Percentiles rank a stretch among this genome's conserved stretches.
Conservation (phyloP, 2,888 invertebrate genomes). For the Arge pagana region DNA sequence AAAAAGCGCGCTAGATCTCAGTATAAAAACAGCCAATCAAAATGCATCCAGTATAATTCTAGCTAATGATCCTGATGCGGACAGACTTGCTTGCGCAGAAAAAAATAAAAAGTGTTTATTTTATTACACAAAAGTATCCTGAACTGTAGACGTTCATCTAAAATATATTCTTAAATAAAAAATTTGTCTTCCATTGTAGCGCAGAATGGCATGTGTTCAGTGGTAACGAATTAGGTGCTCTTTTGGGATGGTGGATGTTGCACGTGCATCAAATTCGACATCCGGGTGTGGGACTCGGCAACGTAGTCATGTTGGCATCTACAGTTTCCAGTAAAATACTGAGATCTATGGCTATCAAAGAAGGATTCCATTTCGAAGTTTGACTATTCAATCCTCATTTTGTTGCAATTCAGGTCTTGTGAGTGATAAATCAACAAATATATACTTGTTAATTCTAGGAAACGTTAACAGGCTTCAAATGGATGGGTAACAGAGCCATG, state of each 20-base stretch:
- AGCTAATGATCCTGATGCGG: constrained; percentile 99
- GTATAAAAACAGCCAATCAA: constrained; percentile 77
- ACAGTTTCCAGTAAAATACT: constrained; percentile 97
- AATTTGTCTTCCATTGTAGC: constrained; percentile 52
- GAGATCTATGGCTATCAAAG: constrained; percentile 75
- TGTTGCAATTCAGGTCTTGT: background rate
- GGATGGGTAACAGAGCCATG: constrained; percentile 93
- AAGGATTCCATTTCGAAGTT: constrained; percentile 75
- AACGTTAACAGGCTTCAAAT: constrained; percentile 98
- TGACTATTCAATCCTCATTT: constrained; percentile 9
- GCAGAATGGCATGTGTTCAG: constrained; percentile 86
- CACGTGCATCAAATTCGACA: constrained; percentile 63
- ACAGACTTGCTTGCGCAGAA: constrained; percentile 88
- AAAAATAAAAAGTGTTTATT: constrained; percentile 66
- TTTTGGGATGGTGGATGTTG: constrained; percentile 94
- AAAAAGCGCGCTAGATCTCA: constrained; percentile 74
- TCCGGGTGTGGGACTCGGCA: constrained; percentile 59
- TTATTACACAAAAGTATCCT: constrained; percentile 5
- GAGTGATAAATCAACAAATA: constrained; percentile 2
- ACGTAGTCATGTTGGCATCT: constrained; percentile 86
- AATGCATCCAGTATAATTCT: constrained; percentile 76
- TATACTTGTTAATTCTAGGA: constrained; percentile 65
- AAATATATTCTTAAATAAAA: background rate
- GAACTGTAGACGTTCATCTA: too few relatives aligned
- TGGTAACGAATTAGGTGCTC: constrained; percentile 93